phyloP scores from a whole-genome alignment of 2,113 vertebrate species.

The Semnornis frantzii region DNA sequence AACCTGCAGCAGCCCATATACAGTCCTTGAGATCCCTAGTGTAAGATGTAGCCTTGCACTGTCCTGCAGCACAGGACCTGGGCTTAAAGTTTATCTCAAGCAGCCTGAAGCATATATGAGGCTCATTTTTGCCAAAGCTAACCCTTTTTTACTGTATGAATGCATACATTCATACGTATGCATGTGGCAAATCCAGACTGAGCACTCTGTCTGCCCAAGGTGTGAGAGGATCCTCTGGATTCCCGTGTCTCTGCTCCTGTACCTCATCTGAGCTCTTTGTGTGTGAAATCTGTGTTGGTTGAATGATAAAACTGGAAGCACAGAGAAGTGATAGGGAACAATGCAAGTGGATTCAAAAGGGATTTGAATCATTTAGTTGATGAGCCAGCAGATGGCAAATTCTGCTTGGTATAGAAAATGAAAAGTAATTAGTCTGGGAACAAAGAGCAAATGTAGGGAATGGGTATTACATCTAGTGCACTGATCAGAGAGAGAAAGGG shows the following conservation, averaged over 20 bases:
- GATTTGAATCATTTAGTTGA: slow-evolving; percentile 56
- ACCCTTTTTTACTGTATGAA: not conserved
- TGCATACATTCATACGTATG: not conserved
- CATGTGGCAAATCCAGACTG: not conserved
- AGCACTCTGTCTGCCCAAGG: not conserved
- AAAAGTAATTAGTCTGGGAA: slow-evolving; percentile 52
- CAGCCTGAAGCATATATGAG: not conserved
- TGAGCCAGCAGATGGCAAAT: slow-evolving; percentile 61
- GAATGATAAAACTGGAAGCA: not conserved
- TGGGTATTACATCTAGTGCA: not conserved
- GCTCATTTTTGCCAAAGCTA: not conserved
- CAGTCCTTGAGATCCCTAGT: not conserved
- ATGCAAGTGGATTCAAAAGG: slow-evolving; percentile 14
- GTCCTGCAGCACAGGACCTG: not conserved
- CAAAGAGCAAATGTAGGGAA: slow-evolving; percentile 47
- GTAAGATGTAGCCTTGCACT: not conserved
- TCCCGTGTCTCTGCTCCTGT: not conserved
- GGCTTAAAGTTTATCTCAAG: not conserved
- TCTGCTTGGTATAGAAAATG: slow-evolving; percentile 38
- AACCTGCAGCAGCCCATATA: not conserved
- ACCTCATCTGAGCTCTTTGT: not conserved
- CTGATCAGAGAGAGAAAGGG: slow-evolving; percentile 1
- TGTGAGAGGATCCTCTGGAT: not conserved
- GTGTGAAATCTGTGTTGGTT: not conserved
- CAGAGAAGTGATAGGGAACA: not conserved